Evolutionary conservation across 2,888 invertebrate genomes (phyloP).

Genomic region (Mesorhabditis sp.): DNA sequence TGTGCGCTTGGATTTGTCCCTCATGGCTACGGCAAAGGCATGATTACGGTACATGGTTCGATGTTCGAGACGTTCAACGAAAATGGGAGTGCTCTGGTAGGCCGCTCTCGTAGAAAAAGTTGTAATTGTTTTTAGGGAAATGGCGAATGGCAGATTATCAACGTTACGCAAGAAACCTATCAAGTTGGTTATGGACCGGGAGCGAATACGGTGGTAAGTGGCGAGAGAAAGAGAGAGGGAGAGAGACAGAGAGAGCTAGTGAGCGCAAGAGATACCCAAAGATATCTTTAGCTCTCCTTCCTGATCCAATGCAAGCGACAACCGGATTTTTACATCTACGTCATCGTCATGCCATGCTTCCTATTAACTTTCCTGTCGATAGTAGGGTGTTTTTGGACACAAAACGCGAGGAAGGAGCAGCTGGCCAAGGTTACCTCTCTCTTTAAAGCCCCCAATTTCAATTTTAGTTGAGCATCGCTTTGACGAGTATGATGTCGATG

Average conservation of each 20-base stretch:
- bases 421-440: background rate
- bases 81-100: too few species aligned
- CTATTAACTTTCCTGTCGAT: background rate
- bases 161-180: too few species aligned
- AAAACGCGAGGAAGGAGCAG: background rate
- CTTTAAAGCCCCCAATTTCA: background rate
- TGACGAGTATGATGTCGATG: constrained; percentile 6
- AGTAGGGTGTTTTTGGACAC: constrained; percentile 2
- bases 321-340: constrained; percentile 5
- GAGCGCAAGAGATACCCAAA: background rate
- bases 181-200: background rate
- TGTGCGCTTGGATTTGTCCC: constrained; percentile 1
- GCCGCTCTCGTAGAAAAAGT: too few species aligned
- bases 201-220: too few species aligned
- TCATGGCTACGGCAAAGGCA: background rate
- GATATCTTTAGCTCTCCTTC: background rate
- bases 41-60: background rate
- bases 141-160: too few species aligned
- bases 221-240: background rate
- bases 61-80: too few species aligned
- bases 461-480: background rate
- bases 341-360: background rate
- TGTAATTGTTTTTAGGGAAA: too few species aligned
- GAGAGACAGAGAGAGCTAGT: background rate
- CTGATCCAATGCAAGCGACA: background rate